Evolutionary conservation across 1,140 invertebrate species (phyloP).

Genomic region (Phymorhynchus buccinoides): DNA sequence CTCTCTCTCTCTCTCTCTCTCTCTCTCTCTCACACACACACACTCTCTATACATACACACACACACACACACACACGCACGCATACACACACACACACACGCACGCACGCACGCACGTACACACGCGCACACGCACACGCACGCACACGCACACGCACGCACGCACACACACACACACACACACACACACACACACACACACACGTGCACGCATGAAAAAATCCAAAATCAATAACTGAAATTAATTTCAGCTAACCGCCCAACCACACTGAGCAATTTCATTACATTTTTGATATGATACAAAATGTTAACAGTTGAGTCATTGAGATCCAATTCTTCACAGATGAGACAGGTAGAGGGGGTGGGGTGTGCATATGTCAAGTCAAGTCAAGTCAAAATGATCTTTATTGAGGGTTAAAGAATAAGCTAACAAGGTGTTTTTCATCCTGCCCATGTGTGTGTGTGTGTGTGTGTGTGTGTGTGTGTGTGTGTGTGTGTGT

Average conservation of each 20-base stretch:
- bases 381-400: too few species aligned
- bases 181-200: constrained; percentile 15
- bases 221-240: not conserved
- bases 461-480: too few species aligned
- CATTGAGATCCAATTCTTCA: too few species aligned
- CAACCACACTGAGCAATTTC: not conserved
- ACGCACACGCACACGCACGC: not conserved
- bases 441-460: too few species aligned
- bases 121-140: not conserved
- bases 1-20: too few species aligned
- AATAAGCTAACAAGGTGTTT: too few species aligned
- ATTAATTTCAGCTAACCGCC: not conserved
- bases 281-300: not conserved
- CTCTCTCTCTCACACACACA: too few species aligned
- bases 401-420: too few species aligned
- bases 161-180: constrained; percentile 14
- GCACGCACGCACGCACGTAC: not conserved
- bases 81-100: not conserved
- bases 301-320: too few species aligned
- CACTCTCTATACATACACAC: not conserved
- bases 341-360: too few species aligned
- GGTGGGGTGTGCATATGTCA: not conserved
- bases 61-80: constrained; percentile 5
- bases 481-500: constrained; percentile 3
- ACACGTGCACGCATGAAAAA: not conserved